Evolutionary conservation across 2,797 vertebrate species (phyloP).

Genomic region (Spatula versicolor): DNA sequence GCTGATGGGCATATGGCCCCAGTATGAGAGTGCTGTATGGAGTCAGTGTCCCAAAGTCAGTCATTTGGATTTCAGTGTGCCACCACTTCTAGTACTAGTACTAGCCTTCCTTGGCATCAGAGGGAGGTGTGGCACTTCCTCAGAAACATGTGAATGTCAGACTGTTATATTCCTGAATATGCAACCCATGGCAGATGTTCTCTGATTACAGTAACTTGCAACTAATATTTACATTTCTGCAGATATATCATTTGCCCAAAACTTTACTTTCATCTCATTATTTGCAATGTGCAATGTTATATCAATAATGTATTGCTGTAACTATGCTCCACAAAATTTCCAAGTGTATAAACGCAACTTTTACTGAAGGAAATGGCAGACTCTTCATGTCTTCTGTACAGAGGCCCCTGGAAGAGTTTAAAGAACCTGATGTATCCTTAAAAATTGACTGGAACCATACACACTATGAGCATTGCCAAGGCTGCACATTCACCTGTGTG

Average conservation of each 20-base stretch:
- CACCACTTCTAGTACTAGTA: neutral
- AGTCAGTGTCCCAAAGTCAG: accelerated
- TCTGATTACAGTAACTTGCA: neutral
- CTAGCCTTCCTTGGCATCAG: neutral
- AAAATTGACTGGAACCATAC: neutral
- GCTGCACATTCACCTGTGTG: neutral
- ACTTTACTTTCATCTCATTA: neutral
- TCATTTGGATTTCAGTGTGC: neutral
- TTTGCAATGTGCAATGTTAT: neutral
- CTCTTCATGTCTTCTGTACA: neutral
- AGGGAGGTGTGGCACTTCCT: neutral
- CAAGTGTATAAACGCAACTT: neutral
- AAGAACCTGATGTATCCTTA: neutral
- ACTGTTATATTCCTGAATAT: neutral
- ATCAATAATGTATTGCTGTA: neutral
- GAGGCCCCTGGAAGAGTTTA: neutral
- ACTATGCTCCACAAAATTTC: neutral
- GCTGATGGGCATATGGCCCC: neutral
- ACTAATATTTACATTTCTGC: neutral
- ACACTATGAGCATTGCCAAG: neutral
- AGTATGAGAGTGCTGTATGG: accelerated
- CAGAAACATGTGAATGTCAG: neutral
- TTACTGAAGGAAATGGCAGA: neutral
- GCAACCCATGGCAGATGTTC: neutral
- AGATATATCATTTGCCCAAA: neutral